These are phyloP conservation scores for Chalcis sispes DNA, from an alignment of 2,888 invertebrate species.

Conservation along the genomic window DNA sequence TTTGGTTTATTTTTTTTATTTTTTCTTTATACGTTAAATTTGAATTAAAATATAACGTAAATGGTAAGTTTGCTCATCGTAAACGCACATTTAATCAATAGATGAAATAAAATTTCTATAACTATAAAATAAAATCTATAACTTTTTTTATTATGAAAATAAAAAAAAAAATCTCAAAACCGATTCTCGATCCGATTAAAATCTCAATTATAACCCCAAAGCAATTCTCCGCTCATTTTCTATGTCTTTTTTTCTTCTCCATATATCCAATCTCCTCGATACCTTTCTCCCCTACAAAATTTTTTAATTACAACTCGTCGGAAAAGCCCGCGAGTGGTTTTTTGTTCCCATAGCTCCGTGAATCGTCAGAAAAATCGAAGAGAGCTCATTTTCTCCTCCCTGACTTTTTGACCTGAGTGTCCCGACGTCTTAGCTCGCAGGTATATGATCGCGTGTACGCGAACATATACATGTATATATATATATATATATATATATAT, in stretches of 20 bases:
- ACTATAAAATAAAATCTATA: no score
- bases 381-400: no score
- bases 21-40: no score
- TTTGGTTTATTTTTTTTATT: no score
- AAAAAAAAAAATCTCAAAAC: not conserved
- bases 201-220: constrained; percentile 24
- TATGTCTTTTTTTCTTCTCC: no score
- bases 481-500: no score
- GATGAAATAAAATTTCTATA: no score
- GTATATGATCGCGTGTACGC: not conserved
- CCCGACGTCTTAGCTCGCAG: not conserved
- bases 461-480: not conserved
- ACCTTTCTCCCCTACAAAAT: not conserved
- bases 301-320: constrained; percentile 38
- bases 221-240: no score
- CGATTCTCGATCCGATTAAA: constrained; percentile 1
- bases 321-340: constrained; percentile 18
- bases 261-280: not conserved
- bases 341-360: constrained; percentile 47
- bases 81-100: no score
- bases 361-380: constrained; percentile 37
- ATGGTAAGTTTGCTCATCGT: no score
- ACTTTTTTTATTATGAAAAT: no score
- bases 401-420: constrained; percentile 17
- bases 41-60: no score